phyloP scores from a whole-genome alignment of 1,140 invertebrate species.

The Adelges cooleyi region DNA sequence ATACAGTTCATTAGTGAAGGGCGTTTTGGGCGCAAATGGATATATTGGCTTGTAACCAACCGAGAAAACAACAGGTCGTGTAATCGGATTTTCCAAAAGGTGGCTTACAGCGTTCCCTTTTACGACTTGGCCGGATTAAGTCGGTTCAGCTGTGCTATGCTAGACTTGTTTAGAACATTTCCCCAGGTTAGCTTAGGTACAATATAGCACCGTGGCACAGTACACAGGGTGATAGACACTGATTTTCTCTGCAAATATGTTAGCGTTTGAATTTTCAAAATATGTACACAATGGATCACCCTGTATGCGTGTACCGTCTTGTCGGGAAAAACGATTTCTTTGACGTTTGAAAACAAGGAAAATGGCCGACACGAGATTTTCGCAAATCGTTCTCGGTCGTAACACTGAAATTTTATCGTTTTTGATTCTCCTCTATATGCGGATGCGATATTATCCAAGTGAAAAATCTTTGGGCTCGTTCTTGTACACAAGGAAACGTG shows the following conservation, averaged over 20 bases:
- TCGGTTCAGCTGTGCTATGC: background rate
- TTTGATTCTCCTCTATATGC: too few relatives aligned
- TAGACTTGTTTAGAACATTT: conserved; percentile 1
- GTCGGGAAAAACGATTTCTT: too few relatives aligned
- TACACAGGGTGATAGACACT: too few relatives aligned
- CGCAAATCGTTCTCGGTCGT: background rate
- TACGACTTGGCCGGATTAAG: background rate
- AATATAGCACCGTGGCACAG: too few relatives aligned
- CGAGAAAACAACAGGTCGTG: conserved; percentile 19
- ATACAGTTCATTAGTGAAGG: conserved; percentile 3
- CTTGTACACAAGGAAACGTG: too few relatives aligned
- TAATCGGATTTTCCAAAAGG: conserved; percentile 17
- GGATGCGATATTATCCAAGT: background rate
- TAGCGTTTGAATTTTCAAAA: too few relatives aligned
- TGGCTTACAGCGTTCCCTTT: background rate
- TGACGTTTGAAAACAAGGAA: too few relatives aligned
- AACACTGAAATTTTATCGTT: background rate
- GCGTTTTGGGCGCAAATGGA: background rate
- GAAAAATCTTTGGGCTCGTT: background rate
- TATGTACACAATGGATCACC: too few relatives aligned
- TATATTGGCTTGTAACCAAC: conserved; percentile 23
- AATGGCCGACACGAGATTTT: too few relatives aligned
- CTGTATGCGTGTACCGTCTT: too few relatives aligned
- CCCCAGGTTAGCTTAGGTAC: too few relatives aligned
- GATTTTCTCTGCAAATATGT: too few relatives aligned